Evolutionary conservation across 2,888 invertebrate genomes (phyloP).

Genomic region (Dexiosoma caninum): DNA sequence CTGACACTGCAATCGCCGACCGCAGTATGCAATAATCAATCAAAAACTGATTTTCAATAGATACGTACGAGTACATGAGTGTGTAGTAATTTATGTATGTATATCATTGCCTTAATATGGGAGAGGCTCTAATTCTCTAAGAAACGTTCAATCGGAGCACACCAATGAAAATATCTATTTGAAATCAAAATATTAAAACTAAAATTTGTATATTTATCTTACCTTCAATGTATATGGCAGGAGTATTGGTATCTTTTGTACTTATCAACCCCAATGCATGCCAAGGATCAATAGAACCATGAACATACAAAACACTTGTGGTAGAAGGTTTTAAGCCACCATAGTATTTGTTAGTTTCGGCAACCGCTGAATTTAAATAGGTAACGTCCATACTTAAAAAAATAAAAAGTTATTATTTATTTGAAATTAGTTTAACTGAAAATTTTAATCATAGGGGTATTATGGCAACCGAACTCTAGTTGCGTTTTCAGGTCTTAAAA

Average conservation of each 20-base stretch:
- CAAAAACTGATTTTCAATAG: neutral
- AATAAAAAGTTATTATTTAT: too few relatives aligned
- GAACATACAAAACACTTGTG: conserved; percentile 88
- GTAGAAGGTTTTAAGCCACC: conserved; percentile 86
- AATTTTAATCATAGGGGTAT: too few relatives aligned
- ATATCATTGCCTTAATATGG: too few relatives aligned
- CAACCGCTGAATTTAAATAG: conserved; percentile 82
- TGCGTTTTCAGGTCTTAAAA: neutral
- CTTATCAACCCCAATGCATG: conserved; percentile 86
- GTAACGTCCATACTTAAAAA: conserved; percentile 79
- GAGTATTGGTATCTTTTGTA: conserved; percentile 79
- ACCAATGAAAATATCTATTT: too few relatives aligned
- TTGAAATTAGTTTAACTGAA: too few relatives aligned
- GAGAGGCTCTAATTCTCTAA: too few relatives aligned
- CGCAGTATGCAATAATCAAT: too few relatives aligned
- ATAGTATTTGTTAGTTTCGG: conserved; percentile 87
- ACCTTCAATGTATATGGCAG: conserved; percentile 88
- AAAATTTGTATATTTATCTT: conserved; percentile 45
- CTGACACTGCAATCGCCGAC: too few relatives aligned
- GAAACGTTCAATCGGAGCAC: too few relatives aligned
- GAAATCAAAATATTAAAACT: too few relatives aligned
- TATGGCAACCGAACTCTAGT: too few relatives aligned
- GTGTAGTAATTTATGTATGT: neutral
- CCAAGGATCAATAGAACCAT: conserved; percentile 94
- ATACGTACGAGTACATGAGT: neutral